Percentiles rank a stretch among this genome's conserved stretches.
phyloP scores from a whole-genome alignment of 2,113 vertebrate genomes.

The Myrmecobius fasciatus region DNA sequence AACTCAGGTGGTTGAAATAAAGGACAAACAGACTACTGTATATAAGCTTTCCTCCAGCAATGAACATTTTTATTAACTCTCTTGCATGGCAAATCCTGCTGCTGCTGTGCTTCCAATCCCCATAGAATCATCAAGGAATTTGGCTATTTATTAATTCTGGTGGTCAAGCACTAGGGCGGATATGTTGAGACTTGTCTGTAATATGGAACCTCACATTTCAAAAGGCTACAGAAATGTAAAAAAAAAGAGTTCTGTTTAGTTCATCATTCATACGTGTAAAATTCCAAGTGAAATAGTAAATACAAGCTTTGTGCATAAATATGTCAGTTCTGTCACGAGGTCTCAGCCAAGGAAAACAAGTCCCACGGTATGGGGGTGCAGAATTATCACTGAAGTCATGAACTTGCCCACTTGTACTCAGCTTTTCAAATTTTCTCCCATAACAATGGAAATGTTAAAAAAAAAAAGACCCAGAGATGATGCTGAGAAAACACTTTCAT shows the following conservation, averaged over 20 bases:
- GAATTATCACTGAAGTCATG: slow-evolving; percentile 72
- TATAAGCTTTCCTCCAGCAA: slow-evolving; percentile 86
- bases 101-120: slow-evolving; percentile 77
- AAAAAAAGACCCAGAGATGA: slow-evolving; percentile 3
- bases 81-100: slow-evolving; percentile 79
- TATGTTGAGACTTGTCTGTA: slow-evolving; percentile 77
- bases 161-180: slow-evolving; percentile 77
- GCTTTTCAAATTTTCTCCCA: slow-evolving; percentile 66
- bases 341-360: slow-evolving; percentile 82
- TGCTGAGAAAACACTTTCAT: slow-evolving; percentile 28
- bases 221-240: slow-evolving; percentile 69
- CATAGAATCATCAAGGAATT: slow-evolving; percentile 79
- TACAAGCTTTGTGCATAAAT: slow-evolving; percentile 82
- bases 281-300: slow-evolving; percentile 83
- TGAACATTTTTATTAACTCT: slow-evolving; percentile 84
- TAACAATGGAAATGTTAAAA: slow-evolving; percentile 59
- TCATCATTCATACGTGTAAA: slow-evolving; percentile 84
- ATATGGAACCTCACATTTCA: slow-evolving; percentile 76
- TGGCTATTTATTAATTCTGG: slow-evolving; percentile 81
- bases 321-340: slow-evolving; percentile 80
- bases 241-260: slow-evolving; percentile 79
- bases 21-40: slow-evolving; percentile 90
- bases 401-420: slow-evolving; percentile 66
- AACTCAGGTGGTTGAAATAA: slow-evolving; percentile 90
- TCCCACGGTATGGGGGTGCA: slow-evolving; percentile 62